Conservation (phyloP, 2,888 invertebrate genomes). For the Tetramorium bicarinatum region DNA sequence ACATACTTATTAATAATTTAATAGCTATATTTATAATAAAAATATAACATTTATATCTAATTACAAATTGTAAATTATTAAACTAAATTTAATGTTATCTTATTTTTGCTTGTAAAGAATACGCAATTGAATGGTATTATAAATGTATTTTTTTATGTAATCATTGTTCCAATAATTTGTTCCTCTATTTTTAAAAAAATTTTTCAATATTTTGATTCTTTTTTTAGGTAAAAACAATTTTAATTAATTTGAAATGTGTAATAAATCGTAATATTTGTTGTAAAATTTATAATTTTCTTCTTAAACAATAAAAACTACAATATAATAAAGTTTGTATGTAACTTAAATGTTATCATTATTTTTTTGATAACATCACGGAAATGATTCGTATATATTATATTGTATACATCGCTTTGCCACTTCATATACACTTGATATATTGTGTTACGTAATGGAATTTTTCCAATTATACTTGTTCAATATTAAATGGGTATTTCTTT, state of each 20-base stretch:
- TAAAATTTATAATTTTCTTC: neutral
- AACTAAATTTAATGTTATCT: neutral
- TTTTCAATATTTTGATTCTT: neutral
- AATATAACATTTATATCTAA: neutral
- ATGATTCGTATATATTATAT: neutral
- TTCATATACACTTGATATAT: constrained; percentile 3
- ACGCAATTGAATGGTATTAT: neutral
- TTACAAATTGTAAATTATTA: neutral
- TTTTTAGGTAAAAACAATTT: neutral
- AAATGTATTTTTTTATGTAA: neutral
- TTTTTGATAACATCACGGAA: neutral
- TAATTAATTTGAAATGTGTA: too few relatives aligned
- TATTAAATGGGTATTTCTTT: constrained; percentile 6
- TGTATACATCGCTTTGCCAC: neutral
- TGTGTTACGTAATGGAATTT: neutral
- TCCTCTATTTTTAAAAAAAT: neutral
- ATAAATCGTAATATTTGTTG: too few relatives aligned
- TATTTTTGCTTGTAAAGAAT: neutral
- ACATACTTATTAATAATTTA: too few relatives aligned
- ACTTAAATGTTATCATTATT: neutral
- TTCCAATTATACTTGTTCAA: neutral
- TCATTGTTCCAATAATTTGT: neutral
- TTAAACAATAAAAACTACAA: neutral
- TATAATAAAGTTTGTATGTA: neutral
- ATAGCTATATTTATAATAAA: too few relatives aligned